Conservation (phyloP, 2,113 vertebrate genomes). For the Carollia perspicillata region DNA sequence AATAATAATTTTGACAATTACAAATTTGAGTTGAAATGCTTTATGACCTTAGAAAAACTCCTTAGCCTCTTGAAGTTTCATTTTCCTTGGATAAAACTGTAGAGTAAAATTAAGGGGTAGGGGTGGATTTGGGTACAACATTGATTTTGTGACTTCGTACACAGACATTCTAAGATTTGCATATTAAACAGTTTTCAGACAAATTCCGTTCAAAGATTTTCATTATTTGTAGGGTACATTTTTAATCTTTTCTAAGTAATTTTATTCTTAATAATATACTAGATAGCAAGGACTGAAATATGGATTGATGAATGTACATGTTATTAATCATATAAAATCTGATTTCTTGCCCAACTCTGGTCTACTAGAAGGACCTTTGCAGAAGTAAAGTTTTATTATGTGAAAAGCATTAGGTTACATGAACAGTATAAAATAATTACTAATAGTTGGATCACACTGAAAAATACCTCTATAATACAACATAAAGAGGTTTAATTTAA, state of each 20-base stretch:
- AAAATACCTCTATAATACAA: constrained; percentile 55
- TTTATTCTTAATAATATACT: constrained; percentile 31
- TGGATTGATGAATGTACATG: neutral
- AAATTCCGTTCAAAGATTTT: neutral
- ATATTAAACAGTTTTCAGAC: constrained; percentile 44
- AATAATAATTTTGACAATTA: constrained; percentile 28
- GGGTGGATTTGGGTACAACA: neutral
- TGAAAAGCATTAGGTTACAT: constrained; percentile 35
- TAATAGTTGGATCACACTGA: constrained; percentile 43
- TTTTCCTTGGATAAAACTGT: neutral
- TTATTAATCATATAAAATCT: constrained; percentile 34
- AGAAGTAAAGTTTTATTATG: constrained; percentile 44
- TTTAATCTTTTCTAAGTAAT: constrained; percentile 26
- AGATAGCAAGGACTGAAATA: constrained; percentile 35
- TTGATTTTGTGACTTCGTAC: constrained; percentile 20
- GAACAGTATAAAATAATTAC: constrained; percentile 18
- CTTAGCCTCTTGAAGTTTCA: constrained; percentile 14
- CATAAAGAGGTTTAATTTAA: constrained; percentile 54
- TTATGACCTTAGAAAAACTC: constrained; percentile 18
- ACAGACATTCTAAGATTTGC: constrained; percentile 37
- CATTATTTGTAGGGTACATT: neutral
- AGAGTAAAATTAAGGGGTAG: neutral
- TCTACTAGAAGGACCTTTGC: neutral
- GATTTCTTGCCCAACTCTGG: neutral
- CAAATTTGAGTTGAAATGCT: constrained; percentile 18